Base-by-base conservation (phyloP, 2,797 vertebrate genomes). In the Sebastes oblongus region DNA sequence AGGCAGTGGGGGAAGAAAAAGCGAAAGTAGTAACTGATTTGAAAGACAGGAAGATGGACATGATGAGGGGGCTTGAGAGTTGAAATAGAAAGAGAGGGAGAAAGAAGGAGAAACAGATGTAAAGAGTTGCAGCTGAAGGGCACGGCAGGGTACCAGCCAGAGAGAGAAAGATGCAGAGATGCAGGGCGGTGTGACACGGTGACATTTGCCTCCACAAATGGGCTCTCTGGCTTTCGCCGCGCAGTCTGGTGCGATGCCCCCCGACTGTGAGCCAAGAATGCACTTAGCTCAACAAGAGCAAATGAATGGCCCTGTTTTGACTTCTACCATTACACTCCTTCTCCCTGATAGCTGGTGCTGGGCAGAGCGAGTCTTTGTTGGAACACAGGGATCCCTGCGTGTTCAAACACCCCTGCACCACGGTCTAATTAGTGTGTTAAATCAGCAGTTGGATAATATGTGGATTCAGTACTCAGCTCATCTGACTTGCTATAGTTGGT, bases 171-270 rank as follows among this genome's bases (percentile, higher is more conserved):
- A 97, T 97, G 96, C 95, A 96, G 96, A 89, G 89, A 94, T 85
- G 90, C 87, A 73, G 90, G 92, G 96, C 96, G 88, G 86, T 92
- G 93, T 94, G 94, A 93, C 91, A 93, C 72, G 96, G 93, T 97
- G 97, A 98, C 96, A 97, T 96, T 96, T 96, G 94, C 96, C 85
- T 84, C 97, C 95, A 96, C 96, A 98, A 98, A 97, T 97, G 96
- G 96, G 95, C 96, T 97, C 97, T 96, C 95, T 97, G 97, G 97
- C 96, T 97, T 96, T 95, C 96, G 95, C 94, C 59, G 93, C 95
- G 92, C 94, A 96, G 97, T 94, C 91, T 93, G 93, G 88, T 89
- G 91, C 83, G 88, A 95, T 95, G 93, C 96, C 96, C 96, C 95
- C 95, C 94, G 82, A 95, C 94, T 94, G 95, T 50, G 90, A 98